Evolutionary conservation across 2,113 vertebrate genomes (phyloP).

Genomic region (Syngnathus scovelli): DNA sequence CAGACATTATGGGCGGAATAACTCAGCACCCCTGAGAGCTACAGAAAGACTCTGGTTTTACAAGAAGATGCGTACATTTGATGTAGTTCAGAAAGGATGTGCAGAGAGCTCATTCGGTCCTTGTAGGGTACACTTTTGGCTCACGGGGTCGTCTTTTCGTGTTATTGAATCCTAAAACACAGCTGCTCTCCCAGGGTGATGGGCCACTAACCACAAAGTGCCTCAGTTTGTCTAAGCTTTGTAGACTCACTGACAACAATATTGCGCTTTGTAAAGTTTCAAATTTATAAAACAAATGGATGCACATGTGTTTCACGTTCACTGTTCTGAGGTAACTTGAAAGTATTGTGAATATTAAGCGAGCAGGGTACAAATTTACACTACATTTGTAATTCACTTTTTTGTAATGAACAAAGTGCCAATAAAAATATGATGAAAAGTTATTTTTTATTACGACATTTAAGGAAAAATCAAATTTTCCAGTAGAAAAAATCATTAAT

Average conservation of each 20-base stretch:
- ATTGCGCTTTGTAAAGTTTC: constrained; percentile 22
- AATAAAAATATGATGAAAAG: neutral
- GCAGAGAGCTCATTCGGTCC: constrained; percentile 34
- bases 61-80: constrained; percentile 42
- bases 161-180: constrained; percentile 64
- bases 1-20: constrained; percentile 24
- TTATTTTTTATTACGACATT: neutral
- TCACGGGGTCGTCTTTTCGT: constrained; percentile 47
- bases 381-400: neutral
- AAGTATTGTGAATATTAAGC: neutral
- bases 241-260: constrained; percentile 29
- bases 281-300: neutral
- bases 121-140: constrained; percentile 33
- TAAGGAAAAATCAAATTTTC: neutral
- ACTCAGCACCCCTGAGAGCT: neutral
- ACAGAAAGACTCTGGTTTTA: constrained; percentile 21
- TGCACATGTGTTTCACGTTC: neutral
- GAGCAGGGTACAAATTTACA: neutral
- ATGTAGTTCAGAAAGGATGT: constrained; percentile 49
- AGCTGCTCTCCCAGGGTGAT: constrained; percentile 52
- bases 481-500: neutral
- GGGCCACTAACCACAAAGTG: constrained; percentile 35
- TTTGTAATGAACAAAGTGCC: neutral
- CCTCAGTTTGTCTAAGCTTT: constrained; percentile 28
- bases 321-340: neutral